Percentiles rank a stretch among this genome's conserved stretches.
Evolutionary conservation across 2,888 invertebrate species (phyloP).

Genomic region (Diarsia brunnea): DNA sequence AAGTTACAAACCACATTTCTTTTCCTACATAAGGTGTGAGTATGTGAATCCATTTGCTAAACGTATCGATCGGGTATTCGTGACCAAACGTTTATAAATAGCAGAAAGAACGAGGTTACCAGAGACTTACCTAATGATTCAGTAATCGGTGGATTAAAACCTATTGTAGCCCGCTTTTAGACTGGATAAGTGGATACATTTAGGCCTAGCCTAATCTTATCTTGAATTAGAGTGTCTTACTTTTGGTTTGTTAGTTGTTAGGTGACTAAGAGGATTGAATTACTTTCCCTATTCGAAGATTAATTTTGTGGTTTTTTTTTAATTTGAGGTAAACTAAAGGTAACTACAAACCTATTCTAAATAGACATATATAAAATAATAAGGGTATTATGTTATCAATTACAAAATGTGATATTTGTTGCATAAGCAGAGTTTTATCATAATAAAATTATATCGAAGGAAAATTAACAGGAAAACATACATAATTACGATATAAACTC

Average conservation of each 20-base stretch:
- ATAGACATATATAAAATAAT: neutral
- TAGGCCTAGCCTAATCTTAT: constrained; percentile 12
- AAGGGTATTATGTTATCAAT: neutral
- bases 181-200: constrained; percentile 23
- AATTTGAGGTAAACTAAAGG: neutral
- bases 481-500: no score
- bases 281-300: neutral
- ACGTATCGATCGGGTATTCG: constrained; percentile 65
- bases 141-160: constrained; percentile 29
- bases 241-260: neutral
- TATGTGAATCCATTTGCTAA: constrained; percentile 40
- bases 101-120: constrained; percentile 34
- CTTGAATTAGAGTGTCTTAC: constrained; percentile 19
- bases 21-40: constrained; percentile 4
- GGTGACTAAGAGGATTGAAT: neutral
- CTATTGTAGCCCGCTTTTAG: constrained; percentile 35
- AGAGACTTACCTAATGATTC: constrained; percentile 18
- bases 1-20: neutral
- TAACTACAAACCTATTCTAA: neutral
- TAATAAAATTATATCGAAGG: neutral
- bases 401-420: neutral
- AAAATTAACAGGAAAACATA: neutral
- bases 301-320: neutral
- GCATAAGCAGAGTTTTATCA: neutral
- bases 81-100: constrained; percentile 68